Evolutionary conservation across 2,888 invertebrate genomes (phyloP).

Genomic region (Oligia fasciuncula): DNA sequence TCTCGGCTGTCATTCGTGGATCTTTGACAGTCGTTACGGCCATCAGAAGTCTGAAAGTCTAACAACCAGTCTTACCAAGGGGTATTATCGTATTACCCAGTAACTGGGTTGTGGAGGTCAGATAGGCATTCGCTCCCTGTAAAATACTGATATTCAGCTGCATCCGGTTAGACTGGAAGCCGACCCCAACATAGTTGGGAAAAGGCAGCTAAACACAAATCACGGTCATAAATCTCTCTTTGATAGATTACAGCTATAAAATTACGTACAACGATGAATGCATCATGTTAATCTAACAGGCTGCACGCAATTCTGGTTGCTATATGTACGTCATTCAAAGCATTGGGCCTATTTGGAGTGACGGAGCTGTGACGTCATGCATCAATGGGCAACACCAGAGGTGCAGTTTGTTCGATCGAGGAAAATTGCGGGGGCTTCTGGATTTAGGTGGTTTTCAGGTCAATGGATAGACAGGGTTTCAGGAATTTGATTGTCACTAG

Average conservation of each 20-base stretch:
- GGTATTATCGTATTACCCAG: too few species aligned
- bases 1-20: too few species aligned
- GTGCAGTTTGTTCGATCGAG: conserved; percentile 42
- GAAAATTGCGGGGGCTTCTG: conserved; percentile 47
- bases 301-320: conserved; percentile 52
- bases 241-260: conserved; percentile 61
- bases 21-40: too few species aligned
- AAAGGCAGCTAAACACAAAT: conserved; percentile 30
- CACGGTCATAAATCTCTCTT: conserved; percentile 56
- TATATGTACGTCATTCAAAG: conserved; percentile 43
- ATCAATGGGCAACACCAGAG: conserved; percentile 47
- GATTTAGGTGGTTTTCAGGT: conserved; percentile 42
- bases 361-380: conserved; percentile 54
- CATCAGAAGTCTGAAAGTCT: too few species aligned
- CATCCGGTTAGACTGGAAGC: too few species aligned
- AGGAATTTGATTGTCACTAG: conserved; percentile 21
- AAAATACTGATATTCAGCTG: too few species aligned
- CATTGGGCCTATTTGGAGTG: conserved; percentile 58
- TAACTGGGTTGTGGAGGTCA: too few species aligned
- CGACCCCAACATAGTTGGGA: too few species aligned
- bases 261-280: conserved; percentile 54
- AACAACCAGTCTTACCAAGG: too few species aligned
- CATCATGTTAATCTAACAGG: conserved; percentile 50
- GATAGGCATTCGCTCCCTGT: too few species aligned
- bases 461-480: conserved; percentile 23